phyloP scores from a whole-genome alignment of 2,888 invertebrate genomes.

The Pachymerium ferrugineum region DNA sequence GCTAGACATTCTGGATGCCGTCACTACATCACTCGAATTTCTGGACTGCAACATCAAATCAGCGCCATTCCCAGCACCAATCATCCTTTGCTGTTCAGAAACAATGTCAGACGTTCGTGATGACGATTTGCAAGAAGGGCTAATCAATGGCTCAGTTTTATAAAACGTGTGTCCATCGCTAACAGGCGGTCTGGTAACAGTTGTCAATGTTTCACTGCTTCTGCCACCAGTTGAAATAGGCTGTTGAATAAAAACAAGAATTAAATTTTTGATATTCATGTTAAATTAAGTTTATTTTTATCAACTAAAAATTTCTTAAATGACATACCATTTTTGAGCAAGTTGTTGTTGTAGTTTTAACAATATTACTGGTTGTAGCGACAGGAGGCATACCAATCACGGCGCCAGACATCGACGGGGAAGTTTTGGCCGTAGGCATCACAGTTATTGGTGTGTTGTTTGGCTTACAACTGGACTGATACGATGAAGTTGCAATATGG shows the following conservation, averaged over 20 bases:
- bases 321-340: slow-evolving; percentile 29
- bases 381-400: slow-evolving; percentile 34
- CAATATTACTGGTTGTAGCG: slow-evolving; percentile 29
- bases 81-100: slow-evolving; percentile 13
- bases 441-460: slow-evolving; percentile 1
- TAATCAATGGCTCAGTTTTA: not conserved
- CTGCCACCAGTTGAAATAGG: slow-evolving; percentile 8
- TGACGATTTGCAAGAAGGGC: not conserved
- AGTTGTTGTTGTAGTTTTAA: slow-evolving; percentile 26
- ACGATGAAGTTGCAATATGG: slow-evolving; percentile 8
- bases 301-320: not conserved
- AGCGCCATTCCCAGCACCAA: slow-evolving; percentile 29
- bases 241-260: not conserved
- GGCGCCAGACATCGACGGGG: not conserved
- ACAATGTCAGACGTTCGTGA: not conserved
- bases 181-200: not conserved
- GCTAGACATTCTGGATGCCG: not conserved
- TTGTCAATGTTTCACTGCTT: slow-evolving; percentile 3
- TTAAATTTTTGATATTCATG: not conserved
- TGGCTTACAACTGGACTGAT: slow-evolving; percentile 19
- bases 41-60: slow-evolving; percentile 25
- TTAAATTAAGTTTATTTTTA: not conserved
- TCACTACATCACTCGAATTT: not conserved
- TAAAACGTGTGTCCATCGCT: not conserved
- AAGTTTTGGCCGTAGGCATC: not conserved